Evolutionary conservation across 2,888 invertebrate species (phyloP).

Genomic region (Chalcosyrphus nemorum): DNA sequence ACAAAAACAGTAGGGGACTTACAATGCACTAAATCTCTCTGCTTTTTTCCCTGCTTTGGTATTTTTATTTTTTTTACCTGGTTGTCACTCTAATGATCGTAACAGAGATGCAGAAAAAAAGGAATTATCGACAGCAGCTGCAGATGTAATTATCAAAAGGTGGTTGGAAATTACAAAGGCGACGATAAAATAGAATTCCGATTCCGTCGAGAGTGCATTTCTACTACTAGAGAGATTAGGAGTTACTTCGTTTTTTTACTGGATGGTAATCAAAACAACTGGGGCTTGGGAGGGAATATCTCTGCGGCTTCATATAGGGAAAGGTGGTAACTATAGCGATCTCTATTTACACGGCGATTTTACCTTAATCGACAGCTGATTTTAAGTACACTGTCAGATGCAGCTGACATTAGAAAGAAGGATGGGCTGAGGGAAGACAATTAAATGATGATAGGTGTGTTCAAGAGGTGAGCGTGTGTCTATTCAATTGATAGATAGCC

Average conservation of each 20-base stretch:
- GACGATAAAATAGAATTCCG: conserved; percentile 51
- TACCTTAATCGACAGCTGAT: conserved; percentile 3
- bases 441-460: background rate
- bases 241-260: background rate
- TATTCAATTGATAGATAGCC: too few relatives aligned
- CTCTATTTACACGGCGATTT: background rate
- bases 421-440: background rate
- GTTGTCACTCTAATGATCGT: conserved; percentile 50
- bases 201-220: conserved; percentile 35
- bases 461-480: too few relatives aligned
- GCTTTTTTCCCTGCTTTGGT: background rate
- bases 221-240: conserved; percentile 37
- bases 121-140: conserved; percentile 62
- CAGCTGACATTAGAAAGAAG: background rate
- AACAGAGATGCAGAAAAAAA: conserved; percentile 44
- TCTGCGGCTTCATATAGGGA: background rate
- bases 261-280: background rate
- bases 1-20: conserved; percentile 27
- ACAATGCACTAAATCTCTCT: conserved; percentile 49
- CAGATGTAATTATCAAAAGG: conserved; percentile 68
- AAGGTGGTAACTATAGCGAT: background rate
- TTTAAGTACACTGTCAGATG: background rate
- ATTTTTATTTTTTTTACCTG: conserved; percentile 35
- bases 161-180: conserved; percentile 50
- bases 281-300: too few relatives aligned